Base-by-base conservation (phyloP, 2,797 vertebrate genomes). In the Aplochiton taeniatus region DNA sequence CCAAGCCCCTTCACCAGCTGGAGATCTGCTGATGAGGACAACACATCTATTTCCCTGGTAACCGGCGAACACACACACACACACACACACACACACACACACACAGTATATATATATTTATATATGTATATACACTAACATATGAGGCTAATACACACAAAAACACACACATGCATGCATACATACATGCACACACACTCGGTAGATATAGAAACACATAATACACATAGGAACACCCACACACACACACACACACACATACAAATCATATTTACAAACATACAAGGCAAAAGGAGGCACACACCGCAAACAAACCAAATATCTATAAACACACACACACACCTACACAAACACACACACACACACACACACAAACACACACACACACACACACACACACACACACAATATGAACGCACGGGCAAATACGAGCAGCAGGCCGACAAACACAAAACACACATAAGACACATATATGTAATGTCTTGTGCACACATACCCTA, bases 41-140 rank as follows among this genome's bases (percentile, higher is more conserved):
- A 91, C 91, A 91, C 91, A 92, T 93, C 89, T 90, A 93, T 93
- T 92, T 92, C 92, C 91, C 88, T 92, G 90, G 92, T 91, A 93
- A 93, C 91, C 85, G 70, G 72, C 81, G 59, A 58, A 53, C 50
- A 68, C 76, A 70, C 69, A 74, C 75, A 77, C 65, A 63, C 72
- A 63, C 53, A 56, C 61, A 53, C 59, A 61, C 53, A 50, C 17
- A 58, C 65, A 63, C 56, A 59, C 53, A 65, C 62, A 45, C 50
- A 14, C 42, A 45, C 62, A 19, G 16, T 57, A 20, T 16, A 49
- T 61, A n/a, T n/a, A n/a, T n/a, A n/a, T n/a, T n/a, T n/a, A n/a
- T n/a, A n/a, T n/a, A n/a, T n/a, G n/a, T n/a, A n/a, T n/a, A n/a
- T n/a, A n/a, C n/a, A n/a, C n/a, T n/a, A n/a, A n/a, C n/a, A n/a